phyloP scores from a whole-genome alignment of 2,888 invertebrate species.

The Leucoma salicis region DNA sequence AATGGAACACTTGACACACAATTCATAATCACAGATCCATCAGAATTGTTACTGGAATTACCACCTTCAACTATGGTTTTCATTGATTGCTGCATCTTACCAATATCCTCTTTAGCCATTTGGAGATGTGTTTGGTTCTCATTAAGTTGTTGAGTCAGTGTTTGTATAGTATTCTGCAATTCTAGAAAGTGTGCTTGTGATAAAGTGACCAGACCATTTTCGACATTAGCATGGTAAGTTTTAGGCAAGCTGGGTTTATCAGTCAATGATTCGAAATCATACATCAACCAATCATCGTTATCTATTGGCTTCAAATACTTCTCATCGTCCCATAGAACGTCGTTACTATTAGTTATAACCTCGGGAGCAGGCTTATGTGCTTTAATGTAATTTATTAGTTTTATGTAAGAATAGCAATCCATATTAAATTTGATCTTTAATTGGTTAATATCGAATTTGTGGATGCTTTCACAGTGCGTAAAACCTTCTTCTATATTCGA shows the following conservation, averaged over 20 bases:
- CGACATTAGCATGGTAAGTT: conserved; percentile 82
- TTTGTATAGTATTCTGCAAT: conserved; percentile 82
- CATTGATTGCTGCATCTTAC: conserved; percentile 83
- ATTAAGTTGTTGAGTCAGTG: conserved; percentile 79
- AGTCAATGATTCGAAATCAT: conserved; percentile 83
- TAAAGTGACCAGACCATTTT: conserved; percentile 83
- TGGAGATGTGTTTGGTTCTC: conserved; percentile 83
- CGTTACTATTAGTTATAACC: conserved; percentile 74
- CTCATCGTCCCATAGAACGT: conserved; percentile 87
- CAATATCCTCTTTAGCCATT: conserved; percentile 83
- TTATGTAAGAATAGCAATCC: conserved; percentile 92
- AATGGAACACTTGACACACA: conserved; percentile 76
- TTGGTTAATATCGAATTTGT: conserved; percentile 84
- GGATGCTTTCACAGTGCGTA: conserved; percentile 84
- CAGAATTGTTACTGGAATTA: conserved; percentile 29
- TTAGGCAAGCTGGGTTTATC: conserved; percentile 64
- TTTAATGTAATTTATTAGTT: conserved; percentile 91
- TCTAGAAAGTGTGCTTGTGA: conserved; percentile 84
- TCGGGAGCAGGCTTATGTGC: conserved; percentile 82
- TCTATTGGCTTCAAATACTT: conserved; percentile 89
- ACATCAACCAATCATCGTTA: conserved; percentile 92
- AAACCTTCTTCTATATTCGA: conserved; percentile 84
- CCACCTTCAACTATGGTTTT: conserved; percentile 77
- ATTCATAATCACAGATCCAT: conserved; percentile 45
- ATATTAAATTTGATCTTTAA: conserved; percentile 87